These are phyloP conservation scores for Aleiodes testaceus DNA, from an alignment of 2,888 invertebrate species.

Conservation along the genomic window DNA sequence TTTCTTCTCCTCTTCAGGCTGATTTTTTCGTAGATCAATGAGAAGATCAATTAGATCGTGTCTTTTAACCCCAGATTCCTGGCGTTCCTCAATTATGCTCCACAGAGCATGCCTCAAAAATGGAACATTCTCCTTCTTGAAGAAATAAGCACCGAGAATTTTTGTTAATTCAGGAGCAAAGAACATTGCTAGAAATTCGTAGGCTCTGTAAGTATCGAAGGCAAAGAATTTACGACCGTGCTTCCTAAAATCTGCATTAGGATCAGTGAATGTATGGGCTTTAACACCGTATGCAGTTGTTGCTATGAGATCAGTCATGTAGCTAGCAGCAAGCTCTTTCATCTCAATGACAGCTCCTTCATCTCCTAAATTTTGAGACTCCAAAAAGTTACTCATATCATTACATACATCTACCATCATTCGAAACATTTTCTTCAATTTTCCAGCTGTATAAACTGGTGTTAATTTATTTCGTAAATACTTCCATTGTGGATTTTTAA, in stretches of 20 bases:
- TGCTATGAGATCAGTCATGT: constrained; percentile 73
- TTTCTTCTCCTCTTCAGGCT: constrained; percentile 43
- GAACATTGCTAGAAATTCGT: constrained; percentile 70
- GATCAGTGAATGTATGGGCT: constrained; percentile 72
- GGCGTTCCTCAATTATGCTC: constrained; percentile 71
- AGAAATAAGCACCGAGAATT: constrained; percentile 67
- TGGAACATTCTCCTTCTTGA: constrained; percentile 62
- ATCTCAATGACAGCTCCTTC: constrained; percentile 57
- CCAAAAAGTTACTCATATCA: constrained; percentile 56
- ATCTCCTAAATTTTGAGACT: constrained; percentile 51
- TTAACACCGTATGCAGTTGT: constrained; percentile 74
- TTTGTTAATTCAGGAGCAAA: constrained; percentile 71
- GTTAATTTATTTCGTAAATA: constrained; percentile 71
- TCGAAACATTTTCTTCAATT: constrained; percentile 63
- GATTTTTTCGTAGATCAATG: constrained; percentile 68
- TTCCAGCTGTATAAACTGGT: constrained; percentile 72
- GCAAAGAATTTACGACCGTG: constrained; percentile 71
- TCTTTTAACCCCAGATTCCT: constrained; percentile 67
- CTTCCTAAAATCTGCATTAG: constrained; percentile 72
- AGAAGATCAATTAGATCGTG: constrained; percentile 74
- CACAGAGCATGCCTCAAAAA: constrained; percentile 72
- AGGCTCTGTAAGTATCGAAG: constrained; percentile 63
- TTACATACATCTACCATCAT: constrained; percentile 57
- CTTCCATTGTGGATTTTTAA: constrained; percentile 73
- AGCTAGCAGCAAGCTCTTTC: constrained; percentile 64